Evolutionary conservation across 2,797 vertebrate genomes (phyloP).

Genomic region (Cottoperca gobio): DNA sequence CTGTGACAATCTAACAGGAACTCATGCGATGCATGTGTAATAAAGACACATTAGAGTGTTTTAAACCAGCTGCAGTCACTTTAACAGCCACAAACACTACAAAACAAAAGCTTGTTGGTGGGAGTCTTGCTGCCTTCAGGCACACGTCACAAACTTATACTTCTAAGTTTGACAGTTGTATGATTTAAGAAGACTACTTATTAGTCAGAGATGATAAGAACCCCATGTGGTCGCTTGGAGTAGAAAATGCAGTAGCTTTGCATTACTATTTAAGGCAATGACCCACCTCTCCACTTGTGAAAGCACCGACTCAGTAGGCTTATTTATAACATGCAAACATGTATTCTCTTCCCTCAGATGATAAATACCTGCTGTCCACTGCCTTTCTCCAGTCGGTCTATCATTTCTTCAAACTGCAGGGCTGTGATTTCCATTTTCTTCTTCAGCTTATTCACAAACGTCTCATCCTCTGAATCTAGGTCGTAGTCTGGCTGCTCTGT

Average conservation of each 20-base stretch:
- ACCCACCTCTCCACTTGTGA: not conserved
- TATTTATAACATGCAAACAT: slow-evolving; percentile 12
- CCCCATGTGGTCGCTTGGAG: not conserved
- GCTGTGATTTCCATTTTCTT: slow-evolving; percentile 98
- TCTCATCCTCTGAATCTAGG: slow-evolving; percentile 97
- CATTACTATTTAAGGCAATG: not conserved
- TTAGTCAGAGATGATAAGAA: not conserved
- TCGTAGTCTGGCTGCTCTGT: slow-evolving; percentile 99
- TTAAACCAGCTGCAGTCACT: not conserved
- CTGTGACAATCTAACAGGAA: not conserved
- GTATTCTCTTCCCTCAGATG: not conserved
- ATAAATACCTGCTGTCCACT: slow-evolving; percentile 96
- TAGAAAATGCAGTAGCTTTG: not conserved
- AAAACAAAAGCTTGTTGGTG: not conserved
- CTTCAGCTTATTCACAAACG: slow-evolving; percentile 98
- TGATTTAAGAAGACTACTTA: not conserved
- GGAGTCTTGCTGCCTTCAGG: not conserved
- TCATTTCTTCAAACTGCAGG: slow-evolving; percentile 99
- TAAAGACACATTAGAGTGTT: not conserved
- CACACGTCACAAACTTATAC: not conserved
- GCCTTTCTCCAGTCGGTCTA: slow-evolving; percentile 98
- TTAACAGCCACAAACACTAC: not conserved
- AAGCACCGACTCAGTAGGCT: slow-evolving; percentile 1
- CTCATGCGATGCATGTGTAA: not conserved
- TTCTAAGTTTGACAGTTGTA: not conserved